Evolutionary conservation across 2,888 invertebrate species (phyloP).

Genomic region (Microplitis deprimator): DNA sequence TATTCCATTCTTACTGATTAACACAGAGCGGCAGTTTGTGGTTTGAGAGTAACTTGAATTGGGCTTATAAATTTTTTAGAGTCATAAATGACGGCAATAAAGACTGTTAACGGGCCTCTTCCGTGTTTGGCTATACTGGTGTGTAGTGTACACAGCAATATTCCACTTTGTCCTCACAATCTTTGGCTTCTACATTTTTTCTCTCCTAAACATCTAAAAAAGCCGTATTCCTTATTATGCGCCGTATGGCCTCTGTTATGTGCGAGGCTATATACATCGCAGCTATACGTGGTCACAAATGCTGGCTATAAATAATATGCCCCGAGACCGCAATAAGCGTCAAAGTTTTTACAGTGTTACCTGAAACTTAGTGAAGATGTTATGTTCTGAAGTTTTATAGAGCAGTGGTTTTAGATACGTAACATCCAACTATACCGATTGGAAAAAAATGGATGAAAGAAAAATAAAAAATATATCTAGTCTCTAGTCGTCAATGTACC

Average conservation of each 20-base stretch:
- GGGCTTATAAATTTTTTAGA: constrained; percentile 46
- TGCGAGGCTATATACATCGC: constrained; percentile 45
- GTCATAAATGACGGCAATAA: constrained; percentile 46
- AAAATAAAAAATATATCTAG: not conserved
- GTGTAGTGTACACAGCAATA: not conserved
- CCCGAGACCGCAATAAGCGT: constrained; percentile 51
- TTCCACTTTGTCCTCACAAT: not conserved
- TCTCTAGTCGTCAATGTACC: constrained; percentile 1
- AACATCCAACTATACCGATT: constrained; percentile 26
- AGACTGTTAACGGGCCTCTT: constrained; percentile 27
- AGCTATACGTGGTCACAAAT: constrained; percentile 43
- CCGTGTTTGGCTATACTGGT: not conserved
- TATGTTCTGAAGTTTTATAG: not conserved
- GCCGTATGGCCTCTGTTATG: not conserved
- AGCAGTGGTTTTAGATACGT: constrained; percentile 7
- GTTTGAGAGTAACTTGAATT: constrained; percentile 27
- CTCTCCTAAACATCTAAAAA: not conserved
- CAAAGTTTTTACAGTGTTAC: constrained; percentile 52
- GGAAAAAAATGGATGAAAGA: constrained; percentile 29
- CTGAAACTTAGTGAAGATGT: constrained; percentile 42
- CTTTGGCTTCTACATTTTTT: constrained; percentile 6
- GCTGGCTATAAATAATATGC: constrained; percentile 52
- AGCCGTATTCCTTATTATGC: not conserved
- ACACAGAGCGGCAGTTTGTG: constrained; percentile 25
- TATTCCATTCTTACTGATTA: constrained; percentile 18